Evolutionary conservation across 2,797 vertebrate species (phyloP).

Genomic region (Dendrocincla tyrannina): DNA sequence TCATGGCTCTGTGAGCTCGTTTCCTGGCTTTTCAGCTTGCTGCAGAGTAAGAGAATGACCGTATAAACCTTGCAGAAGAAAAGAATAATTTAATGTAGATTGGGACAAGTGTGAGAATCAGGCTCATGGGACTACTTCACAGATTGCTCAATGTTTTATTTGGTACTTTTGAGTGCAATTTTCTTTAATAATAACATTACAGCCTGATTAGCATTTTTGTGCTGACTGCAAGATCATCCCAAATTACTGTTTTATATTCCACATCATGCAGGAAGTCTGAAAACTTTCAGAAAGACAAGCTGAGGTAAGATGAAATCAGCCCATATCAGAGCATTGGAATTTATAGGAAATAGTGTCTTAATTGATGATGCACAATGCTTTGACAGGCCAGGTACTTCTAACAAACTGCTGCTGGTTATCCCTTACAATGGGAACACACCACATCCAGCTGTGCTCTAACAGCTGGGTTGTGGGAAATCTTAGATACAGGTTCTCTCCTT

Average conservation of each 20-base stretch:
- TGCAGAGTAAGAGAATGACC: background rate
- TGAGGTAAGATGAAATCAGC: background rate
- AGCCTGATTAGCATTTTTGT: conserved; percentile 7
- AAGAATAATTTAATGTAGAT: background rate
- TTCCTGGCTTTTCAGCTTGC: background rate
- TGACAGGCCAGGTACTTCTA: background rate
- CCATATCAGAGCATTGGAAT: background rate
- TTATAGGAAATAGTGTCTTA: background rate
- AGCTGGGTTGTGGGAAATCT: background rate
- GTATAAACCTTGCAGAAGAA: background rate
- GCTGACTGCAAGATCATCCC: background rate
- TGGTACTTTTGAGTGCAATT: background rate
- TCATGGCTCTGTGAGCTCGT: background rate
- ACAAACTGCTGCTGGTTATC: background rate
- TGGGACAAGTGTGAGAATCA: background rate
- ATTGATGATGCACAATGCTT: background rate
- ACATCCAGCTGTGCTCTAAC: background rate
- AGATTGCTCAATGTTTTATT: background rate
- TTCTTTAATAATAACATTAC: conserved; percentile 27
- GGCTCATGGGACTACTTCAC: background rate
- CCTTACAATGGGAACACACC: fast-evolving
- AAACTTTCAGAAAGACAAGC: background rate
- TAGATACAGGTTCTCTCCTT: background rate
- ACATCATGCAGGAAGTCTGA: background rate
- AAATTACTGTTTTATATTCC: background rate